These are phyloP conservation scores for Steromphala cineraria DNA, from an alignment of 2,888 invertebrate genomes.

Conservation along the genomic window DNA sequence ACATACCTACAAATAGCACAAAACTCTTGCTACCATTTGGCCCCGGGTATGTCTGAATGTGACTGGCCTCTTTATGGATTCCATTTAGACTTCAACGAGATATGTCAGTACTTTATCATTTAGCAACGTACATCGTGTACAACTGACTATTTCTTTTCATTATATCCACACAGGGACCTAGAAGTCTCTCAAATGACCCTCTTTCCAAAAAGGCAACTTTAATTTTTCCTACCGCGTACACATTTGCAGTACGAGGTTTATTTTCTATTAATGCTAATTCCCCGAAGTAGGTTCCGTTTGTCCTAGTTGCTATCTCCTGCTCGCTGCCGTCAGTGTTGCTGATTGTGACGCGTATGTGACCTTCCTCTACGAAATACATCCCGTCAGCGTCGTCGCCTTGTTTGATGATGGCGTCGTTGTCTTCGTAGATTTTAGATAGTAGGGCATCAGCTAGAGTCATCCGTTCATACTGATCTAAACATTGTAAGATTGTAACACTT, in stretches of 20 bases:
- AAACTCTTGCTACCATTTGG: background rate
- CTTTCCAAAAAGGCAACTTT: slow-evolving; percentile 97
- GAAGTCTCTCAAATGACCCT: slow-evolving; percentile 95
- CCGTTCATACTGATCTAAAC: slow-evolving; percentile 72
- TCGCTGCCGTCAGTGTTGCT: slow-evolving; percentile 82
- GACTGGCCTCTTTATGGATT: background rate
- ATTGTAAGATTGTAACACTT: slow-evolving; percentile 71
- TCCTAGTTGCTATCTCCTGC: slow-evolving; percentile 80
- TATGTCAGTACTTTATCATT: slow-evolving; percentile 13
- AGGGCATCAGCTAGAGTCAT: slow-evolving; percentile 75
- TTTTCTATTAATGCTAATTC: slow-evolving; percentile 97
- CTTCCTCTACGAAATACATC: slow-evolving; percentile 79
- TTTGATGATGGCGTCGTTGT: slow-evolving; percentile 69
- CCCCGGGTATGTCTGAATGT: background rate
- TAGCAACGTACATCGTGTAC: slow-evolving; percentile 65
- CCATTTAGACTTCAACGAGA: background rate
- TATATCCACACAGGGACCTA: slow-evolving; percentile 97
- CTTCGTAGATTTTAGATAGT: slow-evolving; percentile 61
- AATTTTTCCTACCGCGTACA: slow-evolving; percentile 86
- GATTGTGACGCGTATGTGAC: slow-evolving; percentile 90
- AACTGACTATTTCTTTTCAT: slow-evolving; percentile 86
- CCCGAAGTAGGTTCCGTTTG: slow-evolving; percentile 91
- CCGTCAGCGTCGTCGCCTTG: slow-evolving; percentile 74
- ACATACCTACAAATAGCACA: background rate
- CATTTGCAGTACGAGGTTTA: slow-evolving; percentile 91